Base-by-base conservation (phyloP, 2,113 vertebrate genomes). In the Forbesichthys papilliferus region DNA sequence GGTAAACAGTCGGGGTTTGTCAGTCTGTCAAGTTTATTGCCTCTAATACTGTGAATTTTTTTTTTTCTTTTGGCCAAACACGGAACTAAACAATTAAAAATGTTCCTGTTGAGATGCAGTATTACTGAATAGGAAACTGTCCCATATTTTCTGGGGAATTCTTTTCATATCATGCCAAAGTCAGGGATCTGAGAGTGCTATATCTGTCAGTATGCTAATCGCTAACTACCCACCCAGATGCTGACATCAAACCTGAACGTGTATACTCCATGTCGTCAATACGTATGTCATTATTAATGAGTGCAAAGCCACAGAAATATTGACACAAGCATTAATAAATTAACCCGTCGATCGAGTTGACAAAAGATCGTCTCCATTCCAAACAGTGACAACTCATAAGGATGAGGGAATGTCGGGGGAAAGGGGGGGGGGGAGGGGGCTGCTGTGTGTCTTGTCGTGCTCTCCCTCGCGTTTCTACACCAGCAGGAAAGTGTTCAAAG, bases 291-390 rank as follows among this genome's bases (percentile, higher is more conserved):
- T 46, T 73, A 78, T 42, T 82, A 87, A 84, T 82, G 79, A 84
- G 69, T 49, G 74, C 73, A 79, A 67, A 77, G 68, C 67, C 73
- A 78, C 53, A 48, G 60, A 59, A 80, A 75, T 67, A 78, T 74
- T 58, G 71, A 77, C 60, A 56, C 70, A 20, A 57, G n/a, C 10
- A 20, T 67, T 64, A 81, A 69, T 68, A 84, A 80, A 79, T 83
- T 11, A 88, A 84, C 79, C 83, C 86, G 86, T 91, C 86, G 83
- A 84, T 84, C 86, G 88, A 85, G 78, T 82, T 83, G 79, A 61
- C 55, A 36, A 36, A 9, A 12, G 78, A 86, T 84, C 83, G 80
- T 87, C 80, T 84, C 77, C 77, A 78, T 64, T 84, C 69, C 66
- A 57, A 48, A 64, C 27, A 59, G 60, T 65, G 66, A 69, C 61